Evolutionary conservation across 2,113 vertebrate species (phyloP).

Genomic region (Scophthalmus maximus): DNA sequence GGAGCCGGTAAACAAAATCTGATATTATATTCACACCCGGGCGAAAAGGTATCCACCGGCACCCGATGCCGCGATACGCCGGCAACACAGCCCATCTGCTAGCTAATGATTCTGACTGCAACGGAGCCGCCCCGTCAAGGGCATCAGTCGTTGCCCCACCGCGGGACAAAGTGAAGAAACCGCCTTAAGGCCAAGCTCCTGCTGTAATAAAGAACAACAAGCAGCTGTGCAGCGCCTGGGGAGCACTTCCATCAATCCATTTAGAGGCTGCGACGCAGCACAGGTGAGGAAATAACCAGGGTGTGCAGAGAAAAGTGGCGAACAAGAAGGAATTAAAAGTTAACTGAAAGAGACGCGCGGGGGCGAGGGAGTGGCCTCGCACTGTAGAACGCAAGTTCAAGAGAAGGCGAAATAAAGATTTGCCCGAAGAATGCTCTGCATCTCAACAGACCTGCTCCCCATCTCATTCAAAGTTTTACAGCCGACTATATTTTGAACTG

Average conservation of each 20-base stretch:
- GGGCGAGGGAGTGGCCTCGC: background rate
- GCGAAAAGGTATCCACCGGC: conserved; percentile 46
- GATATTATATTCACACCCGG: conserved; percentile 71
- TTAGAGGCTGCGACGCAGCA: conserved; percentile 61
- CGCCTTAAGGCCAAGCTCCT: conserved; percentile 54
- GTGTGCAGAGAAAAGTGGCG: conserved; percentile 42
- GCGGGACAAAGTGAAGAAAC: conserved; percentile 44
- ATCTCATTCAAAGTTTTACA: background rate
- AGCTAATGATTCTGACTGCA: conserved; percentile 62
- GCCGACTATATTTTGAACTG: conserved; percentile 9
- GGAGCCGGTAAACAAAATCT: conserved; percentile 65
- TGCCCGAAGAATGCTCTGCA: background rate
- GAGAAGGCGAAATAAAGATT: conserved; percentile 28
- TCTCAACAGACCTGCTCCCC: conserved; percentile 21
- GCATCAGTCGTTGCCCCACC: conserved; percentile 48
- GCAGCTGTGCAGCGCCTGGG: conserved; percentile 46
- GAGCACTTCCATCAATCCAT: conserved; percentile 74
- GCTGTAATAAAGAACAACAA: conserved; percentile 70
- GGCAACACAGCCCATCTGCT: conserved; percentile 67
- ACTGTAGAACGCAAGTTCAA: conserved; percentile 17
- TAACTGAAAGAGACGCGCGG: conserved; percentile 52
- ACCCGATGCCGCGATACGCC: conserved; percentile 59
- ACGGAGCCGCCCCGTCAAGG: conserved; percentile 62
- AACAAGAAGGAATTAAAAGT: conserved; percentile 66
- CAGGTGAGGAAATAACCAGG: conserved; percentile 56